phyloP scores from a whole-genome alignment of 1,140 invertebrate species.

The Hyposmocoma kahamanoa region DNA sequence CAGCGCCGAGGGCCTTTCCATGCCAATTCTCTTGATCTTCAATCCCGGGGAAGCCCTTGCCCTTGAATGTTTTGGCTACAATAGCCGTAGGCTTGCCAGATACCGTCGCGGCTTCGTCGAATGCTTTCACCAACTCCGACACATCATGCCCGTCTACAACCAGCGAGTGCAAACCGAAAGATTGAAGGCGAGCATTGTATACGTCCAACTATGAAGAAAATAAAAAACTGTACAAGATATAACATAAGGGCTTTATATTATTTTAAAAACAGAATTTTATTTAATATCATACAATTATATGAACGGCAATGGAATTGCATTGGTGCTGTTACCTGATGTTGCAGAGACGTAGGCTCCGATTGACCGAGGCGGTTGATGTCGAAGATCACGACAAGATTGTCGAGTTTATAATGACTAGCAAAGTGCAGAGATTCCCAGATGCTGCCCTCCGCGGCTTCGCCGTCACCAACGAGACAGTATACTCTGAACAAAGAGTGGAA shows the following conservation, averaged over 20 bases:
- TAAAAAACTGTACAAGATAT: too few species aligned
- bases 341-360: conserved; percentile 93
- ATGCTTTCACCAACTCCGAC: conserved; percentile 90
- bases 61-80: conserved; percentile 97
- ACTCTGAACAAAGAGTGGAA: conserved; percentile 81
- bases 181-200: conserved; percentile 90
- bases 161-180: conserved; percentile 94
- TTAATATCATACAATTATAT: too few species aligned
- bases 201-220: conserved; percentile 86
- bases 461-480: conserved; percentile 97
- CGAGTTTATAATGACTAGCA: conserved; percentile 94
- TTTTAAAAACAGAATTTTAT: too few species aligned
- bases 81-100: conserved; percentile 94
- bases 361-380: conserved; percentile 98
- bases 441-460: conserved; percentile 98
- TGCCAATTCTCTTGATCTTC: conserved; percentile 98
- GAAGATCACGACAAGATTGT: conserved; percentile 97
- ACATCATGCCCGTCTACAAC: conserved; percentile 98
- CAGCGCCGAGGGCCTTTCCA: conserved; percentile 93
- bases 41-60: conserved; percentile 90
- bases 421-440: conserved; percentile 99
- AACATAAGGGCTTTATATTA: too few species aligned
- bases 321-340: conserved; percentile 80
- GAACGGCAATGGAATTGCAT: too few species aligned
- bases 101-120: conserved; percentile 84